Evolutionary conservation across 2,888 invertebrate genomes (phyloP).

Genomic region (Xanthia togata): DNA sequence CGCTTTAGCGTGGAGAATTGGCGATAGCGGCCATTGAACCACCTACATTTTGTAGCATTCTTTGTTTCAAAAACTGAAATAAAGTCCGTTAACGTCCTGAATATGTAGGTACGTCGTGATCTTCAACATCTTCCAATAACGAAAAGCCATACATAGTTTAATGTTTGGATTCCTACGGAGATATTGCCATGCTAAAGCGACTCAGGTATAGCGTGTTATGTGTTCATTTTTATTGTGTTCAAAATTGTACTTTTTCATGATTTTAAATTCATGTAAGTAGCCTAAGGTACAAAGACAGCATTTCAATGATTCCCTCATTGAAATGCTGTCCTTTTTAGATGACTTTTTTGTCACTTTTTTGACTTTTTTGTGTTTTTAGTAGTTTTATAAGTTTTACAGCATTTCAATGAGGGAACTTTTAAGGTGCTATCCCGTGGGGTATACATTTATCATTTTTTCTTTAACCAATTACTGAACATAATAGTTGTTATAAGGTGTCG

Average conservation of each 20-base stretch:
- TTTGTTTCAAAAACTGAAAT: not conserved
- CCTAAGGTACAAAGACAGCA: not conserved
- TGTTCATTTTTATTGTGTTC: not conserved
- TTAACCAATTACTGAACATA: not conserved
- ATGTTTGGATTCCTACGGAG: not conserved
- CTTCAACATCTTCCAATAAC: not conserved
- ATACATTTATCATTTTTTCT: not conserved
- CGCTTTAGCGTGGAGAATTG: not conserved
- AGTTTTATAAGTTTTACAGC: too few relatives aligned
- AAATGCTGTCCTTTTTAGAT: too few relatives aligned
- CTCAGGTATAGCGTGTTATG: not conserved
- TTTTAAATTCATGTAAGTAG: not conserved
- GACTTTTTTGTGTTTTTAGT: too few relatives aligned
- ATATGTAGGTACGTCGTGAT: not conserved
- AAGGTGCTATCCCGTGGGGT: not conserved
- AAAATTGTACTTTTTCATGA: not conserved
- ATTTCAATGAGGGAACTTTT: not conserved
- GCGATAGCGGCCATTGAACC: not conserved
- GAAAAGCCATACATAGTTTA: not conserved
- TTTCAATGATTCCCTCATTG: too few relatives aligned
- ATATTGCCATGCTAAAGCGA: not conserved
- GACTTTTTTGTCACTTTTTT: too few relatives aligned
- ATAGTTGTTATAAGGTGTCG: slow-evolving; percentile 39
- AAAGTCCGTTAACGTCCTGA: not conserved
- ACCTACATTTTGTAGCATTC: not conserved